Conservation (phyloP, 2,888 invertebrate genomes). For the Spilarctia lutea region DNA sequence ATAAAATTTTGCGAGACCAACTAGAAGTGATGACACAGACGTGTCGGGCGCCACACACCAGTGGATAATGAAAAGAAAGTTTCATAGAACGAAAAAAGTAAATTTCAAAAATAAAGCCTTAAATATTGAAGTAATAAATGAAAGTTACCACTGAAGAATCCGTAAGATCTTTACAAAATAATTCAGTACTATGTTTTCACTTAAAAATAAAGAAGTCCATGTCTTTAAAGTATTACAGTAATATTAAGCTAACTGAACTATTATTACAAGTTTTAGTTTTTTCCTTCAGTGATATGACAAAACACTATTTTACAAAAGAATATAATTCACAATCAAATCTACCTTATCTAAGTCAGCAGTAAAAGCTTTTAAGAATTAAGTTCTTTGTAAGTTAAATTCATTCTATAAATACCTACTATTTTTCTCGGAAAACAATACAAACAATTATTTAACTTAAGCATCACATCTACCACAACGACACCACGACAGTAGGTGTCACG, state of each 20-base stretch:
- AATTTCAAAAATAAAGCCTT: not conserved
- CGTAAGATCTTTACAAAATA: no score
- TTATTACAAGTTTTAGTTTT: no score
- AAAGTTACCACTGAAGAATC: not conserved
- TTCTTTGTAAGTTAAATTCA: not conserved
- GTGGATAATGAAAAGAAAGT: not conserved
- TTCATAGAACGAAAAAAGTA: not conserved
- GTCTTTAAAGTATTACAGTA: not conserved
- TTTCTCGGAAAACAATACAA: not conserved
- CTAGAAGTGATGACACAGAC: no score
- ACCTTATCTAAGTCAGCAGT: not conserved
- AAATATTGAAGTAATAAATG: not conserved
- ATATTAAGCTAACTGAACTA: no score
- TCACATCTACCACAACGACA: not conserved
- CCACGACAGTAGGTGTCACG: constrained; percentile 11
- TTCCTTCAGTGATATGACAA: not conserved
- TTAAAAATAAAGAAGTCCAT: no score
- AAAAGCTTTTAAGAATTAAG: not conserved
- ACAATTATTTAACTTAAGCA: not conserved
- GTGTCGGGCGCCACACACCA: no score
- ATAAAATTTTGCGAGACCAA: no score
- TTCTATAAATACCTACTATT: not conserved
- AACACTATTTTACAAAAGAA: not conserved
- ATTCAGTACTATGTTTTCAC: not conserved
- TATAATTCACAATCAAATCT: not conserved